phyloP scores from a whole-genome alignment of 2,888 invertebrate genomes.

The Agelastica alni region DNA sequence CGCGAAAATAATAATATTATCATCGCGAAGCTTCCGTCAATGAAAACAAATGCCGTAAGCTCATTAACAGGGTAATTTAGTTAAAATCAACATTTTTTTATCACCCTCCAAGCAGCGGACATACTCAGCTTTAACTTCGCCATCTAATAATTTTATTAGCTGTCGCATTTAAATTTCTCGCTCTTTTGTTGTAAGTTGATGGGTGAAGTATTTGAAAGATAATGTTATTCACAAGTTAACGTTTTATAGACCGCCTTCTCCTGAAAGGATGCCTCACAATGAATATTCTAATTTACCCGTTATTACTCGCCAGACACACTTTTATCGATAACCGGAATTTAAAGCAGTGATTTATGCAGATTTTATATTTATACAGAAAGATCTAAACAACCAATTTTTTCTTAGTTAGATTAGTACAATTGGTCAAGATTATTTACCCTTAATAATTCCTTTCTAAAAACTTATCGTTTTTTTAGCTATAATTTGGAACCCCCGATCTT shows the following conservation, averaged over 20 bases:
- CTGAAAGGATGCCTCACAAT: constrained; percentile 2
- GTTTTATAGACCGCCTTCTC: not conserved
- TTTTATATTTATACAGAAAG: not conserved
- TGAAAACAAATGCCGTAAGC: not conserved
- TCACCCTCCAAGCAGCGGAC: not conserved
- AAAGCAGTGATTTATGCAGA: not conserved
- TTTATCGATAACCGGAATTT: not conserved
- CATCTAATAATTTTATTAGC: constrained; percentile 11
- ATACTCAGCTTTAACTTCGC: not conserved
- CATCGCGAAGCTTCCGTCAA: too few relatives aligned
- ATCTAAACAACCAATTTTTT: too few relatives aligned
- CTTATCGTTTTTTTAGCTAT: too few relatives aligned
- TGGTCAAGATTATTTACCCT: too few relatives aligned
- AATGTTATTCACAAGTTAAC: constrained; percentile 4
- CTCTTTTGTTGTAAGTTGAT: constrained; percentile 11
- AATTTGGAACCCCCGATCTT: too few relatives aligned
- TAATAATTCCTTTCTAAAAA: too few relatives aligned
- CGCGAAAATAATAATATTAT: too few relatives aligned
- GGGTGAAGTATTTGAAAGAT: constrained; percentile 15
- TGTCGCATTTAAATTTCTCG: constrained; percentile 13
- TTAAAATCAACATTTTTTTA: not conserved
- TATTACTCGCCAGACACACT: not conserved
- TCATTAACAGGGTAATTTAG: not conserved
- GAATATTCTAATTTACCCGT: constrained; percentile 1
- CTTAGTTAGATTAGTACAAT: too few relatives aligned